These are phyloP conservation scores for Hoplodrina ambigua DNA, from an alignment of 2,888 invertebrate genomes.

Conservation along the genomic window DNA sequence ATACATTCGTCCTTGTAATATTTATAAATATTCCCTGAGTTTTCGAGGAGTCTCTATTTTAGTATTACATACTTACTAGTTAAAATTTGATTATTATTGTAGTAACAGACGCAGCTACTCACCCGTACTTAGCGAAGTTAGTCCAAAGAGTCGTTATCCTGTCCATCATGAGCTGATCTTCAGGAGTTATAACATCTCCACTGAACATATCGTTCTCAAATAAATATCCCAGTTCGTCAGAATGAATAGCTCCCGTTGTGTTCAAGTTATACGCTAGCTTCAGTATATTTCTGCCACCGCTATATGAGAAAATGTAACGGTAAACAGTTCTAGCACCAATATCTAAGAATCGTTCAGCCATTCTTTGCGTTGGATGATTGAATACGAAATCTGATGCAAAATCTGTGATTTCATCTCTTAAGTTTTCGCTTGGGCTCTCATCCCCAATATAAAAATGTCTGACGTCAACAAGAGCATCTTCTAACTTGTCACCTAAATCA, in stretches of 20 bases:
- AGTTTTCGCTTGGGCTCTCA: slow-evolving; percentile 12
- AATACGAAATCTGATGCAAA: slow-evolving; percentile 35
- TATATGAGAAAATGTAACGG: slow-evolving; percentile 47
- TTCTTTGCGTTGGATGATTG: slow-evolving; percentile 43
- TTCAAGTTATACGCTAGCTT: slow-evolving; percentile 11
- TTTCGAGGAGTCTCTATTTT: background rate
- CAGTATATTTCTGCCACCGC: slow-evolving; percentile 26
- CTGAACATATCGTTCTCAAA: slow-evolving; percentile 34
- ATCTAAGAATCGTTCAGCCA: slow-evolving; percentile 34
- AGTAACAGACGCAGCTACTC: background rate
- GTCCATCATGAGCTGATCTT: slow-evolving; percentile 53
- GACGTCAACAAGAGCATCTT: slow-evolving; percentile 17
- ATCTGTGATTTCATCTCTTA: slow-evolving; percentile 19
- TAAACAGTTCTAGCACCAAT: slow-evolving; percentile 38
- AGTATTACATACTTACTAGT: no score
- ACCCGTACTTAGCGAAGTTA: slow-evolving; percentile 57
- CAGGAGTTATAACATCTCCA: slow-evolving; percentile 14
- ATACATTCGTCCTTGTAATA: no score
- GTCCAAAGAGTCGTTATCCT: slow-evolving; percentile 58
- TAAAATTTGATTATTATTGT: background rate
- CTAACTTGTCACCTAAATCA: slow-evolving; percentile 23
- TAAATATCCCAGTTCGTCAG: slow-evolving; percentile 57
- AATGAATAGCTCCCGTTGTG: slow-evolving; percentile 44
- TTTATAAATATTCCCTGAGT: no score
- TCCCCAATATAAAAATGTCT: slow-evolving; percentile 52